Base-by-base conservation (phyloP, 2,113 vertebrate species). In the Brachionichthys hirsutus region DNA sequence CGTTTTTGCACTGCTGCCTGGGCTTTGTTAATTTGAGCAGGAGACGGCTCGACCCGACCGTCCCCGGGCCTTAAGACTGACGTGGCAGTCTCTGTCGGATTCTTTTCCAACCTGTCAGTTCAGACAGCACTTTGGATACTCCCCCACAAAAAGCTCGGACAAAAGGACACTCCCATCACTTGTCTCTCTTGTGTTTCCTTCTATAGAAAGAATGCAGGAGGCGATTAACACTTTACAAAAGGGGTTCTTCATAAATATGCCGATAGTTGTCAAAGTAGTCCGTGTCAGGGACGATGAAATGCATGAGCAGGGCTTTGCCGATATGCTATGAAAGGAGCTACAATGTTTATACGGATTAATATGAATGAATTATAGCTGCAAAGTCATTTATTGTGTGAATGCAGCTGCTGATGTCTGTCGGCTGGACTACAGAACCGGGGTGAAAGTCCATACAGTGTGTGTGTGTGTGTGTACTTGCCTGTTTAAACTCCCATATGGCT, bases 271-370 rank as follows among this genome's bases (percentile, higher is more conserved):
- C n/a, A 36, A 56, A 54, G 14, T 70, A 49, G 45, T 13, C 24
- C 47, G 52, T 41, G 55, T 36, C 42, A n/a, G n/a, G n/a, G 19
- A 56, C 17, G 6, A n/a, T 54, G 54, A 41, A 19, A 52, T 24
- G 36, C 20, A 57, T 18, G 12, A 3, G 30, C 41, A 18, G 36
- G 45, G 49, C 42, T 70, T 50, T 13, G 17, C 46, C 3, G 3
- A 30, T 55, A 19, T 57, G 22, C 17, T 16, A 35, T 67, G 57
- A 67, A 57, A 48, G 46, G 52, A 66, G 46, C 44, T 12, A 67
- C 43, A 69, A 63, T 17, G 45, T 20, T 5, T 9, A n/a, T n/a
- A n/a, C n/a, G n/a, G n/a, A n/a, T n/a, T n/a, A n/a, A n/a, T 12
- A 54, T 57, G 3, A n/a, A n/a, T 30, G 5, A 30, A 30, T 6